A percentile compares a stretch with the other conserved stretches of the same genome.
phyloP scores from a whole-genome alignment of 23 tunicate genomes.

The Styela clava region DNA sequence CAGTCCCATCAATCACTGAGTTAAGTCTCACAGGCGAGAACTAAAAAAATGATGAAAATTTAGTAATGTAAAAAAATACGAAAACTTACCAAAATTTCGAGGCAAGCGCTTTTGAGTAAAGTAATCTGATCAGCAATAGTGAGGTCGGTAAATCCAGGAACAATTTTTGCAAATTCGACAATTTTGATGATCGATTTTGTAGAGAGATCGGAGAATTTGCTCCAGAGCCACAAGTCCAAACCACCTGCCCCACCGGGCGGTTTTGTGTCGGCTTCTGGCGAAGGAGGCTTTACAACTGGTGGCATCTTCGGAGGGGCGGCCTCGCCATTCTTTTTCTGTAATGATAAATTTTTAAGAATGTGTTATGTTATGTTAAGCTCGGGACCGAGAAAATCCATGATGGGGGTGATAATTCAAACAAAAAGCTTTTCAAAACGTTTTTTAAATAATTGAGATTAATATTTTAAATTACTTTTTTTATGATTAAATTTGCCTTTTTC shows the following conservation, averaged over 20 bases:
- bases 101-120: conserved; percentile 88
- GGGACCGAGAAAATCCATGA: too few relatives aligned
- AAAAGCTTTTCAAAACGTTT: too few relatives aligned
- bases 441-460: too few relatives aligned
- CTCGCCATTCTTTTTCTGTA: background rate
- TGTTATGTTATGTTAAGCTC: too few relatives aligned
- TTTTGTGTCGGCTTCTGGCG: background rate
- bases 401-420: too few relatives aligned
- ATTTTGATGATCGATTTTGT: conserved; percentile 88
- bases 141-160: conserved; percentile 93
- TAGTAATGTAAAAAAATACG: too few relatives aligned
- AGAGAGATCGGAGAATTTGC: conserved; percentile 80
- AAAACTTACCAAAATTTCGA: conserved; percentile 86
- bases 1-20: too few relatives aligned
- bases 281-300: background rate
- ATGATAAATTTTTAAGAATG: background rate
- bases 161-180: conserved; percentile 91
- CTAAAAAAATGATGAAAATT: too few relatives aligned
- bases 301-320: background rate
- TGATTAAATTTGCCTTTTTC: too few relatives aligned
- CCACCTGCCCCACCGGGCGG: background rate
- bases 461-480: too few relatives aligned
- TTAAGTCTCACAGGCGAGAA: too few relatives aligned
- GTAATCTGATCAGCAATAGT: conserved; percentile 95
- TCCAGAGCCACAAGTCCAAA: conserved; percentile 47